Base-by-base conservation (phyloP, 2,888 invertebrate genomes). In the Thera obeliscata region DNA sequence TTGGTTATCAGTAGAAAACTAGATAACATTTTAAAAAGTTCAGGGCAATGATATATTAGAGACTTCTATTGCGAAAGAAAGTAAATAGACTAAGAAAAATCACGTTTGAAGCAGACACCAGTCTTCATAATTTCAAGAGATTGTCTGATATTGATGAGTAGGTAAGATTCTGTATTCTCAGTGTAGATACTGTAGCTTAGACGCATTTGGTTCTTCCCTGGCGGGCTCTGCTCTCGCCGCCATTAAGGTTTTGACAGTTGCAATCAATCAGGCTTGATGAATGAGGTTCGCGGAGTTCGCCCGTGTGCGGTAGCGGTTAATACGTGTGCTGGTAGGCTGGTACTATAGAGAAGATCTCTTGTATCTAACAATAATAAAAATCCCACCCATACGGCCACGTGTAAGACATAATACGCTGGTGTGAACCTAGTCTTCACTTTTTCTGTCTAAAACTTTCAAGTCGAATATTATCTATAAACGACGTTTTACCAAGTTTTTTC, bases 241-340 rank as follows among this genome's bases (percentile, higher is more conserved):
- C 90, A 92, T 93, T 91, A 91, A 78, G 76, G 84, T 84, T 88
- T 89, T 91, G 93, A 93, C 93, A 93, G 91, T 90, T 89, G 92
- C 92, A 91, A 93, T 93, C 92, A 91, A 93, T 93, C 93, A 91
- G 84, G 68, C 70, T 84, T 91, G 92, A 93, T 93, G 91, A 87
- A 93, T 89, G 91, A 85, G 88, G 86, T 86, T 87, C 84, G 89
- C 90, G 82, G 82, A 62, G 64, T 61, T 59, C 22, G 79, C 74
- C 77, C 78, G 82, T 78, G 85, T 86, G 88, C 86, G 89, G 90
- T 87, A 88, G 89, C 80, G 66, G 69, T 67, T 69, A 68, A 66
- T 65, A 60, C 63, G 49, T 61, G 57, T 52, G 38, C 0, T 46
- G 36, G 12, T 36, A 22, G 41, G 38, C 0, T 46, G 36, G 12